Evolutionary conservation across 2,888 invertebrate genomes (phyloP).

Genomic region (Koerneria pararmatus): DNA sequence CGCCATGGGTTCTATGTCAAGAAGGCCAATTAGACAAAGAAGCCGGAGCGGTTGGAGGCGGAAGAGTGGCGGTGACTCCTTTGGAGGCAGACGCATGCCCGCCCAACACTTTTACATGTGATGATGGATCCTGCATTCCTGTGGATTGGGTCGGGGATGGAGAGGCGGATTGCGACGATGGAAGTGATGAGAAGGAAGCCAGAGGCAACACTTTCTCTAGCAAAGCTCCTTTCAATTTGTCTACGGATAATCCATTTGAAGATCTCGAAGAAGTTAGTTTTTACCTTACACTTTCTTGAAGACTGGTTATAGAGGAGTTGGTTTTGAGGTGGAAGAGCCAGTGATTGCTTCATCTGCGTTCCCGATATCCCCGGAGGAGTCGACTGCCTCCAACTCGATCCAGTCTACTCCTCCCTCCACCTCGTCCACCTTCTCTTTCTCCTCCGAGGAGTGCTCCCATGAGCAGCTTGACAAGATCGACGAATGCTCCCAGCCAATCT

Average conservation of each 20-base stretch:
- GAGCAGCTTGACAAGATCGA: constrained; percentile 39
- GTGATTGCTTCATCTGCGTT: too few relatives aligned
- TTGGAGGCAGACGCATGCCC: constrained; percentile 38
- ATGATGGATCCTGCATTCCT: constrained; percentile 52
- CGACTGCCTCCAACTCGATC: too few relatives aligned
- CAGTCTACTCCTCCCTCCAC: too few relatives aligned
- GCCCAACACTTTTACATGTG: constrained; percentile 50
- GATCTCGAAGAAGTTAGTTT: neutral
- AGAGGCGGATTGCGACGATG: constrained; percentile 54
- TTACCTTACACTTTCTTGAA: neutral
- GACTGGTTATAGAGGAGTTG: neutral
- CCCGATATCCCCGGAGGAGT: too few relatives aligned
- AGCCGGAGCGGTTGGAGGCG: too few relatives aligned
- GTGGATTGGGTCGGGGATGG: constrained; percentile 55
- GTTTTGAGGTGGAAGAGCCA: too few relatives aligned
- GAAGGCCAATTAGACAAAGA: too few relatives aligned
- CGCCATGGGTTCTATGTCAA: too few relatives aligned
- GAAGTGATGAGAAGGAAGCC: constrained; percentile 33
- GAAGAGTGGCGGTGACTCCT: neutral
- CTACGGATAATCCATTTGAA: too few relatives aligned
- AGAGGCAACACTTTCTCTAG: neutral
- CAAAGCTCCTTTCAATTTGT: too few relatives aligned
- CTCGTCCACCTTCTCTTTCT: neutral
- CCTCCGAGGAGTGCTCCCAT: constrained; percentile 29
- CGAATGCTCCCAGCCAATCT: constrained; percentile 40